Percentiles rank a stretch among this genome's conserved stretches.
phyloP scores from a whole-genome alignment of 2,113 vertebrate genomes.

The Tupaia chinensis region DNA sequence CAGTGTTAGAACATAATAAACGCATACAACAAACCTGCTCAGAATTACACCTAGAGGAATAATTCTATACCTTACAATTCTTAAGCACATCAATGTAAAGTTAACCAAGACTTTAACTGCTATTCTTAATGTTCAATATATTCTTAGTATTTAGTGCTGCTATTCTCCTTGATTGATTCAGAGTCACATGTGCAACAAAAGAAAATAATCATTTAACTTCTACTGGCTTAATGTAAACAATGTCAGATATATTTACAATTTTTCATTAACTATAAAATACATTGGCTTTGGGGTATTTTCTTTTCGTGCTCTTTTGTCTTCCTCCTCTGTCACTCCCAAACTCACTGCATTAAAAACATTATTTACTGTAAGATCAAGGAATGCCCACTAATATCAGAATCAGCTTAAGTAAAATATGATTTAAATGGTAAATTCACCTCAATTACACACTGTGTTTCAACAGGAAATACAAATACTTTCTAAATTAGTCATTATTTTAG shows the following conservation, averaged over 20 bases:
- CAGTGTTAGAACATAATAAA: conserved; percentile 52
- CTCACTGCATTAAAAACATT: conserved; percentile 47
- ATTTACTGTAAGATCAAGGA: conserved; percentile 45
- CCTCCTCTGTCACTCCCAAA: background rate
- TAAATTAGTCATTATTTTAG: conserved; percentile 38
- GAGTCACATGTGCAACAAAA: conserved; percentile 11
- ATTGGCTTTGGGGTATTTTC: background rate
- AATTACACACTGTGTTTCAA: conserved; percentile 46
- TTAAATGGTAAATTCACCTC: conserved; percentile 30
- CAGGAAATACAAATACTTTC: conserved; percentile 53
- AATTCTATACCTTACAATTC: conserved; percentile 6
- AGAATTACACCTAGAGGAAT: conserved; percentile 15
- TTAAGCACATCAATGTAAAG: conserved; percentile 12
- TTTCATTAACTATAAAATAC: conserved; percentile 8
- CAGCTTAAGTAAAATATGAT: conserved; percentile 31
- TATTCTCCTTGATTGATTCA: conserved; percentile 27
- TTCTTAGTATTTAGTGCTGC: conserved; percentile 24
- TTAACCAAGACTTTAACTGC: conserved; percentile 11
- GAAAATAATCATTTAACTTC: conserved; percentile 24
- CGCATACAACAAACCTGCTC: conserved; percentile 14
- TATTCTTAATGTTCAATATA: conserved; percentile 2
- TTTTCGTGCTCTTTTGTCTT: background rate
- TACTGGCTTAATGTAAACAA: conserved; percentile 53
- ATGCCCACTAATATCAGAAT: conserved; percentile 2
- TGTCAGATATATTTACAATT: conserved; percentile 8